A percentile compares a stretch with the other conserved stretches of the same genome.
Conservation (phyloP, 1,140 invertebrate genomes). For the Bombus ignitus region DNA sequence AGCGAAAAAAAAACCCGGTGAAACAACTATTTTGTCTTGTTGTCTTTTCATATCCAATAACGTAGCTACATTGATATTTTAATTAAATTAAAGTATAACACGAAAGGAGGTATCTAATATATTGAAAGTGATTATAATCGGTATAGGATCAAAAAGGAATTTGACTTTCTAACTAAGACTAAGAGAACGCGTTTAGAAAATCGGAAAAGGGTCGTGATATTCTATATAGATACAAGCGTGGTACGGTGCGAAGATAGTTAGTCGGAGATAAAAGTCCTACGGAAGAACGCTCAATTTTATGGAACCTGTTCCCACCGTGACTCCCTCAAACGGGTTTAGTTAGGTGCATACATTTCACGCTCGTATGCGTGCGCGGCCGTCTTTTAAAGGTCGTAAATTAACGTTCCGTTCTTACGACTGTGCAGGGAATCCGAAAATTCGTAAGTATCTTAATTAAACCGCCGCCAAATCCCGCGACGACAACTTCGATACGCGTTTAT, state of each 20-base stretch:
- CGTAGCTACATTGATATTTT: too few relatives aligned
- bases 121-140: too few relatives aligned
- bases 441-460: slow-evolving; percentile 75
- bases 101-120: too few relatives aligned
- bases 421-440: slow-evolving; percentile 65
- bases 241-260: slow-evolving; percentile 59
- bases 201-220: neutral
- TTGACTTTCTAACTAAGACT: too few relatives aligned
- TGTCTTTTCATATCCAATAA: too few relatives aligned
- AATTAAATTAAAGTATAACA: too few relatives aligned
- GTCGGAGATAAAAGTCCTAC: slow-evolving; percentile 76
- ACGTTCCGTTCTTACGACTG: slow-evolving; percentile 63
- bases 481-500: slow-evolving; percentile 5
- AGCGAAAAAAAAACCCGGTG: too few relatives aligned
- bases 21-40: too few relatives aligned
- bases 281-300: slow-evolving; percentile 81
- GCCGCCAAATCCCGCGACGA: neutral
- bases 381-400: slow-evolving; percentile 77
- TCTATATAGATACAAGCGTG: neutral
- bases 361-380: slow-evolving; percentile 58
- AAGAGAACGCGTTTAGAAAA: neutral
- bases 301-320: slow-evolving; percentile 79
- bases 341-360: slow-evolving; percentile 74
- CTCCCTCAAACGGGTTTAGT: slow-evolving; percentile 75
- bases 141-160: too few relatives aligned